Evolutionary conservation across 2,888 invertebrate genomes (phyloP).

Genomic region (Diaphora mendica): DNA sequence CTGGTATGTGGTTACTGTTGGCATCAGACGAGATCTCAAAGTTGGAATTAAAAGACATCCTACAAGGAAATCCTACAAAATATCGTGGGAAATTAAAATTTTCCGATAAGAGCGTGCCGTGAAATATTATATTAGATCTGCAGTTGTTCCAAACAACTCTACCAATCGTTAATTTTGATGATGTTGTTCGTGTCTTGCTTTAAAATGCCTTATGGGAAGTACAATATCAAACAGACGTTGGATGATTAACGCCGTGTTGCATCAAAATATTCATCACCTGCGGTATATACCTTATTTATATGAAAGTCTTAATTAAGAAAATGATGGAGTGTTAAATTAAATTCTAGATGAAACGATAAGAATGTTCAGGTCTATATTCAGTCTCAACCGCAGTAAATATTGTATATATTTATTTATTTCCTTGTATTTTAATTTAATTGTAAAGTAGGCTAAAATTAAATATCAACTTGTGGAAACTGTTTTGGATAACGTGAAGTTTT

Average conservation of each 20-base stretch:
- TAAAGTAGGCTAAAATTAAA: no score
- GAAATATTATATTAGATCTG: not conserved
- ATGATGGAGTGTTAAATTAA: not conserved
- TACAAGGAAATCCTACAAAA: not conserved
- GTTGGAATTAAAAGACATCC: not conserved
- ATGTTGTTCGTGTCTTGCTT: not conserved
- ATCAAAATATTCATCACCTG: not conserved
- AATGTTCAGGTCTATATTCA: not conserved
- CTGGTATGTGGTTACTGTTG: not conserved
- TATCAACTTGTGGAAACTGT: no score
- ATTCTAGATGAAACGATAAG: not conserved
- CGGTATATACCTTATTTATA: not conserved
- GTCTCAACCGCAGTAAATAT: not conserved
- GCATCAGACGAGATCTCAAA: not conserved
- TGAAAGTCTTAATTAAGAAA: not conserved
- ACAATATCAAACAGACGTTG: not conserved
- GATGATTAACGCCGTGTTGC: not conserved
- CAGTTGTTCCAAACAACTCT: not conserved
- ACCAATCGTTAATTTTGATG: not conserved
- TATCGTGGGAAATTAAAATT: not conserved
- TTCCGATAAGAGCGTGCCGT: not conserved
- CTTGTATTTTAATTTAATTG: no score
- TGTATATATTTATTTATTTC: no score
- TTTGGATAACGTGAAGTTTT: no score
- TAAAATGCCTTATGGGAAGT: not conserved